Conservation (phyloP, 2,113 vertebrate species). For the Microtus ochrogaster region DNA sequence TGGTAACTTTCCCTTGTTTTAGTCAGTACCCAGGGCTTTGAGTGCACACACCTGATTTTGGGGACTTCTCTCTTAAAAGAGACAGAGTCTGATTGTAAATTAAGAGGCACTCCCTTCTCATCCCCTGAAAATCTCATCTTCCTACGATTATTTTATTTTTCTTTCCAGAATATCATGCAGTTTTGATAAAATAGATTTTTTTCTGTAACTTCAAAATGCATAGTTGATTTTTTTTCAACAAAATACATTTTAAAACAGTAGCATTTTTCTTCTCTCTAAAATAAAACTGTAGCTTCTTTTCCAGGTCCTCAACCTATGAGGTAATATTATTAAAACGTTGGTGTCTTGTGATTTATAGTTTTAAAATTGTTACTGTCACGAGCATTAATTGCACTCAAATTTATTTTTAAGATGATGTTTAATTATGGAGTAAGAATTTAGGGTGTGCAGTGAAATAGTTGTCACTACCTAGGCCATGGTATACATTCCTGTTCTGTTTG, state of each 20-base stretch:
- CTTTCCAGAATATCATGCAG: background rate
- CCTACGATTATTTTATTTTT: background rate
- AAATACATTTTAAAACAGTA: slow-evolving; percentile 13
- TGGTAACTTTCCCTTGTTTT: slow-evolving; percentile 62
- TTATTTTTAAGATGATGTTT: slow-evolving; percentile 17
- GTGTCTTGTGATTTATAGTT: slow-evolving; percentile 65
- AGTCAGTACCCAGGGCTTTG: background rate
- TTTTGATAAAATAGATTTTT: background rate
- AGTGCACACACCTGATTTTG: background rate
- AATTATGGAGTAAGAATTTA: slow-evolving; percentile 76
- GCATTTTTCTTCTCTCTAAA: slow-evolving; percentile 16
- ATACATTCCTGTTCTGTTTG: slow-evolving; percentile 68
- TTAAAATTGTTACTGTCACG: slow-evolving; percentile 62
- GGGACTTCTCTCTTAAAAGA: background rate
- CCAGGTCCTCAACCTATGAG: slow-evolving; percentile 55
- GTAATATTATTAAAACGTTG: slow-evolving; percentile 72
- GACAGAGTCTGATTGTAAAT: background rate
- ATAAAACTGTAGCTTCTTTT: slow-evolving; percentile 60
- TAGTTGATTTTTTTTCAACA: background rate
- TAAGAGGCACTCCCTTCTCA: background rate
- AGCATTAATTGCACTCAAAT: slow-evolving; percentile 58
- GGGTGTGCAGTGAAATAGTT: slow-evolving; percentile 76
- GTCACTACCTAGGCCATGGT: slow-evolving; percentile 56
- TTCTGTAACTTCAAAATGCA: slow-evolving; percentile 21
- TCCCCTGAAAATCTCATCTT: background rate